These are phyloP conservation scores for Rotaria socialis DNA, from an alignment of 2,888 invertebrate genomes.

Conservation along the genomic window DNA sequence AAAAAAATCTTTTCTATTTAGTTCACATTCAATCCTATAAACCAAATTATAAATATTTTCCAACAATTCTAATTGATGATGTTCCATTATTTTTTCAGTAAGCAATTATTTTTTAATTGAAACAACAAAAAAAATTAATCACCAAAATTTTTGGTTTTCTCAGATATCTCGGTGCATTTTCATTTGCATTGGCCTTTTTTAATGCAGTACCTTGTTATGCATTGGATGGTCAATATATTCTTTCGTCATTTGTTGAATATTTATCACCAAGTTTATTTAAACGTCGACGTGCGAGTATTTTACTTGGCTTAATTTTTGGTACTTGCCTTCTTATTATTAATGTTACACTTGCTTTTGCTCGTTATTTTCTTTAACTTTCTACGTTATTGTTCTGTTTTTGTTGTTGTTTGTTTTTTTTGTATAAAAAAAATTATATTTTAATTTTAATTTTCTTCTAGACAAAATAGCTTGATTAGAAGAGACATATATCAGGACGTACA, in stretches of 20 bases:
- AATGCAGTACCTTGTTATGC: conserved; percentile 88
- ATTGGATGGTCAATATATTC: conserved; percentile 85
- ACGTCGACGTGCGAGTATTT: not conserved
- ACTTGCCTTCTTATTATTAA: conserved; percentile 70
- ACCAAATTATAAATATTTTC: conserved; percentile 47
- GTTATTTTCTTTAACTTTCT: not conserved
- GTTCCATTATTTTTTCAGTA: conserved; percentile 63
- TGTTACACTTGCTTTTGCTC: conserved; percentile 62
- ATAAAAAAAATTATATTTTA: not conserved
- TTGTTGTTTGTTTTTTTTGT: not conserved
- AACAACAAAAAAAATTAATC: not conserved
- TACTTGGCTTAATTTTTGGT: conserved; percentile 68
- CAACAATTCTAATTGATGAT: conserved; percentile 41
- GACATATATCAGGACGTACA: not conserved
- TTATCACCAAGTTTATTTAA: conserved; percentile 6
- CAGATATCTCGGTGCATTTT: conserved; percentile 68
- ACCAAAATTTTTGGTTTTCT: not conserved
- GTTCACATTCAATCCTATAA: conserved; percentile 40
- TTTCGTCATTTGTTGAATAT: conserved; percentile 62
- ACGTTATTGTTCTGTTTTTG: not conserved
- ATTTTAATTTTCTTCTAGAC: not conserved
- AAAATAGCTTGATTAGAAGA: conserved; percentile 10
- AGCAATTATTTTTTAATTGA: not conserved
- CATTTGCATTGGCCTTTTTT: conserved; percentile 74
- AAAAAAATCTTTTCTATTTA: not conserved